Evolutionary conservation across 1,140 invertebrate genomes (phyloP).

Genomic region (Drosophila lacteicornis): DNA sequence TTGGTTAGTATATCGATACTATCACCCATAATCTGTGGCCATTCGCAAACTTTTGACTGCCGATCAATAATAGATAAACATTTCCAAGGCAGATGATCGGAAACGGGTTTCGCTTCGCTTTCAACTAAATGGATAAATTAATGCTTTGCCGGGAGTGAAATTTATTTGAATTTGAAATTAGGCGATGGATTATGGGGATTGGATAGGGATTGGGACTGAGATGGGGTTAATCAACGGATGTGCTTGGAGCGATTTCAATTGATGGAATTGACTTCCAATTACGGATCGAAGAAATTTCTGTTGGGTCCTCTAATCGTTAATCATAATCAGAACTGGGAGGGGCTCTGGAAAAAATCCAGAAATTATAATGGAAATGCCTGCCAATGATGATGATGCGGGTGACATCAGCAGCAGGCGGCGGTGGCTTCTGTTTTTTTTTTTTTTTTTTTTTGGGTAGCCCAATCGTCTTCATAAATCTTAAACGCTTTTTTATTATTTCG

Average conservation of each 20-base stretch:
- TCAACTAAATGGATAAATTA: constrained; percentile 7
- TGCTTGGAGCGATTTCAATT: constrained; percentile 21
- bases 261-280: constrained; percentile 26
- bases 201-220: not conserved
- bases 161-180: constrained; percentile 27
- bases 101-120: constrained; percentile 28
- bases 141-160: constrained; percentile 9
- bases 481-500: constrained; percentile 55
- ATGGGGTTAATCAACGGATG: constrained; percentile 16
- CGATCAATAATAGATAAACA: constrained; percentile 20
- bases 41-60: constrained; percentile 12
- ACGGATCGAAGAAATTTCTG: constrained; percentile 9
- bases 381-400: constrained; percentile 30
- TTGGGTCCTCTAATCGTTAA: constrained; percentile 30
- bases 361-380: constrained; percentile 19
- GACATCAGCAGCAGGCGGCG: constrained; percentile 35
- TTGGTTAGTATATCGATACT: not conserved
- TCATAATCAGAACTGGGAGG: constrained; percentile 21
- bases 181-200: not conserved
- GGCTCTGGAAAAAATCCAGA: constrained; percentile 10
- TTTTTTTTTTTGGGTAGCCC: not conserved
- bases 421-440: constrained; percentile 17
- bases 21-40: not conserved
- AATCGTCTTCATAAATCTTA: constrained; percentile 45
- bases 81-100: not conserved